phyloP scores from a whole-genome alignment of 2,888 invertebrate genomes.

The Phyllotreta cruciferae region DNA sequence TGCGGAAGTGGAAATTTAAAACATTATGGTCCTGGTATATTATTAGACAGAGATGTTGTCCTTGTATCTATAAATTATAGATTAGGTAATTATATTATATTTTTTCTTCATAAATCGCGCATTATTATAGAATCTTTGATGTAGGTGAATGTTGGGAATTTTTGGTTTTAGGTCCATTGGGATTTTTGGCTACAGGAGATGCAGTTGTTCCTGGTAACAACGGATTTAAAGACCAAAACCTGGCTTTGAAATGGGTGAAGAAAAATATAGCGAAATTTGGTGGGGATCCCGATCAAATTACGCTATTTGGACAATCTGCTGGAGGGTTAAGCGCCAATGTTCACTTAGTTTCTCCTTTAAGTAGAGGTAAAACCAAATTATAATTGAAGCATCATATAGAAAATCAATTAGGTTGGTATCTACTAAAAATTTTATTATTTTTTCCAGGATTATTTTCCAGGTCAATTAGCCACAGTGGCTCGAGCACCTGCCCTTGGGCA shows the following conservation, averaged over 20 bases:
- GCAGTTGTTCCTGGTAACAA: slow-evolving; percentile 44
- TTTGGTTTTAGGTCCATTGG: slow-evolving; percentile 14
- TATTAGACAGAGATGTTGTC: slow-evolving; percentile 74
- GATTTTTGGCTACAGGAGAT: slow-evolving; percentile 45
- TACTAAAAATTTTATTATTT: no score
- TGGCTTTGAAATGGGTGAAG: slow-evolving; percentile 45
- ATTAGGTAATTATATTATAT: slow-evolving; percentile 60
- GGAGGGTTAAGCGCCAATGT: slow-evolving; percentile 28
- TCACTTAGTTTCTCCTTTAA: not conserved
- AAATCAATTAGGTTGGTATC: no score
- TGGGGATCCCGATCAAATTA: slow-evolving; percentile 45
- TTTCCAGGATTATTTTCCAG: no score
- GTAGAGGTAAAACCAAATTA: not conserved
- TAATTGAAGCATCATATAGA: not conserved
- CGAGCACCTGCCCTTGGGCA: no score
- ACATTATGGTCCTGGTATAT: slow-evolving; percentile 73
- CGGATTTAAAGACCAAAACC: slow-evolving; percentile 47
- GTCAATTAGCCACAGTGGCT: no score
- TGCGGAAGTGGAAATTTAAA: slow-evolving; percentile 69
- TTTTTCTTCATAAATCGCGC: no score
- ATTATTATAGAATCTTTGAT: no score
- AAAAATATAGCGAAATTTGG: slow-evolving; percentile 46
- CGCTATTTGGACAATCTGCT: slow-evolving; percentile 47
- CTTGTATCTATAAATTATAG: slow-evolving; percentile 76
- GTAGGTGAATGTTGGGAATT: no score